Conservation (phyloP, 2,797 vertebrate genomes). For the Galagoides demidoff region DNA sequence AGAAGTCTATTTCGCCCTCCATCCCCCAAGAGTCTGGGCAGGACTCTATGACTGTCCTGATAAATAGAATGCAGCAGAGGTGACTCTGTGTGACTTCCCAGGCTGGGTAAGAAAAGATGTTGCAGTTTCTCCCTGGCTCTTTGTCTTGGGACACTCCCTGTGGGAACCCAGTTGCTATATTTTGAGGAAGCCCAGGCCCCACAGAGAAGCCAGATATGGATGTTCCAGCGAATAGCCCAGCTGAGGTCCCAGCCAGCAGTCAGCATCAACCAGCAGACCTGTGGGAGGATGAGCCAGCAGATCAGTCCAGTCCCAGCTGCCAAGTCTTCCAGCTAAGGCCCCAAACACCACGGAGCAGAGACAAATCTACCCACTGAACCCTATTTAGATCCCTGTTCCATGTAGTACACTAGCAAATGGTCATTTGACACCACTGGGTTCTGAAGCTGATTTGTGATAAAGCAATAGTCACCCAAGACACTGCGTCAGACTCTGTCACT, state of each 20-base stretch:
- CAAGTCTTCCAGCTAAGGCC: not conserved
- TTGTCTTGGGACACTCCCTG: not conserved
- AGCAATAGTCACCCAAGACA: not conserved
- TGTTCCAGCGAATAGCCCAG: not conserved
- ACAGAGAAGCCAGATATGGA: not conserved
- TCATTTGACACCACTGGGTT: not conserved
- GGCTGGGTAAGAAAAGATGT: not conserved
- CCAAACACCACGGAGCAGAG: not conserved
- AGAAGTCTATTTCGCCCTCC: not conserved
- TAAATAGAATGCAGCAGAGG: not conserved
- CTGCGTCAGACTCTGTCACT: not conserved
- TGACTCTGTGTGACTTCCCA: not conserved
- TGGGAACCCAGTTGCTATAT: not conserved
- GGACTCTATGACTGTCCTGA: not conserved
- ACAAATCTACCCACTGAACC: not conserved
- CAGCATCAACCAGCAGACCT: not conserved
- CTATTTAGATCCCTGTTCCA: not conserved
- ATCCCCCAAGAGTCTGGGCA: too few relatives aligned
- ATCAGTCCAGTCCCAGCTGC: not conserved
- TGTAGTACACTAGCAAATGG: not conserved
- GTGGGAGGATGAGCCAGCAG: not conserved
- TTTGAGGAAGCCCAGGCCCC: not conserved
- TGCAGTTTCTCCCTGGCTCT: not conserved
- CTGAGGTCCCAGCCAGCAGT: not conserved
- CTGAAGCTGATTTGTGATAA: not conserved